Conservation (phyloP, 2,888 invertebrate species). For the Machimus atricapillus region DNA sequence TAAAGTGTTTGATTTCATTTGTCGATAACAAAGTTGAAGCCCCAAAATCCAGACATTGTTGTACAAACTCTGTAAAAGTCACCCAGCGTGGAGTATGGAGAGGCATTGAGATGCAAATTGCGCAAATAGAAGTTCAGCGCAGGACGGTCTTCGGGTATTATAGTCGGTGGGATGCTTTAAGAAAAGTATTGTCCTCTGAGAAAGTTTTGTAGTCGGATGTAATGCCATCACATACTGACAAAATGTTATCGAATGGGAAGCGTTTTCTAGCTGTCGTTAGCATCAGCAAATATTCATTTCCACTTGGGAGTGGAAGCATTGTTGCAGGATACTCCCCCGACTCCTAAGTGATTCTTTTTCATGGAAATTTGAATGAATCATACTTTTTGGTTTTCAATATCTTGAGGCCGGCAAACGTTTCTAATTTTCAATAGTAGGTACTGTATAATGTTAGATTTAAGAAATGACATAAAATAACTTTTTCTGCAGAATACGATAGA, state of each 20-base stretch:
- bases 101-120: conserved; percentile 11
- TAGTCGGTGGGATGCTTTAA: background rate
- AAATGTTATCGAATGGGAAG: background rate
- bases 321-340: background rate
- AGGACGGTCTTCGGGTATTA: background rate
- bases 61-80: background rate
- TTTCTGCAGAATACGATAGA: no score
- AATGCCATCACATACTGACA: background rate
- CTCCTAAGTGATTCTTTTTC: background rate
- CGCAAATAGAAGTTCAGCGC: background rate
- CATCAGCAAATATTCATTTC: background rate
- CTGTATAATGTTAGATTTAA: no score
- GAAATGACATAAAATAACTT: background rate
- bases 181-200: background rate
- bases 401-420: background rate
- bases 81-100: background rate
- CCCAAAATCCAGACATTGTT: background rate
- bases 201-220: background rate
- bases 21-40: conserved; percentile 42
- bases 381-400: background rate
- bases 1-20: conserved; percentile 43
- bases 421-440: no score
- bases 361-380: background rate
- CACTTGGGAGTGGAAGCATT: background rate
- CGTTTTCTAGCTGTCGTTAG: background rate